Evolutionary conservation across 2,113 vertebrate species (phyloP).

Genomic region (Trogon melanurus): DNA sequence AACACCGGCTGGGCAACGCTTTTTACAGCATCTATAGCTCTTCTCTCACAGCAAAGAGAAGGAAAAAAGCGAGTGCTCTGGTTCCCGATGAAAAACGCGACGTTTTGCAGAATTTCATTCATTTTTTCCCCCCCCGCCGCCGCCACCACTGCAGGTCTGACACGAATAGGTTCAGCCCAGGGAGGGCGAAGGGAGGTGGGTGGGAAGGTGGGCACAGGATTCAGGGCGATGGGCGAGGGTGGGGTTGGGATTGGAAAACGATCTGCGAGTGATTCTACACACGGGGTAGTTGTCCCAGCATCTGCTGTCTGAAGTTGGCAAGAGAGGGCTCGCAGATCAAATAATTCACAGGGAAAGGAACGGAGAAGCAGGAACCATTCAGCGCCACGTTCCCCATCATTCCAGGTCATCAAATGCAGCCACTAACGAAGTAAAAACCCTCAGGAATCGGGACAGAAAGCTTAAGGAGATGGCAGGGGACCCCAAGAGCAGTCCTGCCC

Average conservation of each 20-base stretch:
- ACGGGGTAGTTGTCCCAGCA: neutral
- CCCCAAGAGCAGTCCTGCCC: neutral
- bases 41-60: neutral
- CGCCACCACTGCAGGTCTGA: neutral
- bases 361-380: rapidly evolving
- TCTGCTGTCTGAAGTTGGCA: neutral
- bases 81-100: rapidly evolving
- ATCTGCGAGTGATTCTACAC: neutral
- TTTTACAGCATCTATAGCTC: neutral
- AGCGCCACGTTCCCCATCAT: too few species aligned
- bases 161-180: neutral
- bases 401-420: rapidly evolving
- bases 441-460: neutral
- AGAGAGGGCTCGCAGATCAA: neutral
- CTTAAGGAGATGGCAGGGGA: neutral
- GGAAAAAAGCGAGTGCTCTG: neutral
- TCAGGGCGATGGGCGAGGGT: rapidly evolving
- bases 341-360: neutral
- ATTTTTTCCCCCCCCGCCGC: rapidly evolving
- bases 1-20: neutral
- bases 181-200: neutral
- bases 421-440: neutral
- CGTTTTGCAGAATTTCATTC: neutral
- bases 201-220: rapidly evolving
- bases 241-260: neutral